Percentiles rank a stretch among this genome's conserved stretches.
Conservation (phyloP, 2,888 invertebrate genomes). For the Pristionchus exspectatus region DNA sequence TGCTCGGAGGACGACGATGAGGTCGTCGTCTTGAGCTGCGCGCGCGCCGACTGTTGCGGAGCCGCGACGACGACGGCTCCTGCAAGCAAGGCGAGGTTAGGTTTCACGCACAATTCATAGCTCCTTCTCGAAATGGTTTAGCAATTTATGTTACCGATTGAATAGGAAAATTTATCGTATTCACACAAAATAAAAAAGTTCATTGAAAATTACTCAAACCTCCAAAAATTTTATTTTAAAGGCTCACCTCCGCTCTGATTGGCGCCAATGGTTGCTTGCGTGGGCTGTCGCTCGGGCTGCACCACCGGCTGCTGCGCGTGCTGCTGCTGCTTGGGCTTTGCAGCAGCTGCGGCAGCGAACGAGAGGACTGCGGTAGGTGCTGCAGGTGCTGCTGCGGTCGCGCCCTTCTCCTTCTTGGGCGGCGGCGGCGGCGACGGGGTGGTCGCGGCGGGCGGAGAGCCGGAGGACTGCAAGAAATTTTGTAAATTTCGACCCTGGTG, state of each 20-base stretch:
- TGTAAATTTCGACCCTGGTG: not conserved
- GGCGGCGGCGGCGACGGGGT: not conserved
- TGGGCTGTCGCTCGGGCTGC: not conserved
- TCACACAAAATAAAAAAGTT: not conserved
- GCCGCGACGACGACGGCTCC: conserved; percentile 50
- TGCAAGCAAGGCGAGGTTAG: not conserved
- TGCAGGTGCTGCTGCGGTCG: not conserved
- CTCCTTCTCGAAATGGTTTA: not conserved
- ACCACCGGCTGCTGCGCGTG: not conserved
- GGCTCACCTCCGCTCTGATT: conserved; percentile 47
- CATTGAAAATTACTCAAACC: not conserved
- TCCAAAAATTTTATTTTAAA: not conserved
- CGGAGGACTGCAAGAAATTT: not conserved
- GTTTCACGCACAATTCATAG: not conserved
- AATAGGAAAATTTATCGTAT: not conserved
- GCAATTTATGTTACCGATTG: no score
- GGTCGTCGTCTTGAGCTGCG: conserved; percentile 13
- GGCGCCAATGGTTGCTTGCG: conserved; percentile 44
- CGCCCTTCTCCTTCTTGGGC: not conserved
- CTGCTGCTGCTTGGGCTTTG: not conserved
- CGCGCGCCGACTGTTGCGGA: conserved; percentile 45
- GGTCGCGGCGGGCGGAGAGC: not conserved
- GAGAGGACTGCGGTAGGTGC: not conserved
- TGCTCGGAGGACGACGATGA: not conserved
- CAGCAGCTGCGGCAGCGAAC: conserved; percentile 3